Conservation (phyloP, 2,888 invertebrate species). For the Clunio marinus region DNA sequence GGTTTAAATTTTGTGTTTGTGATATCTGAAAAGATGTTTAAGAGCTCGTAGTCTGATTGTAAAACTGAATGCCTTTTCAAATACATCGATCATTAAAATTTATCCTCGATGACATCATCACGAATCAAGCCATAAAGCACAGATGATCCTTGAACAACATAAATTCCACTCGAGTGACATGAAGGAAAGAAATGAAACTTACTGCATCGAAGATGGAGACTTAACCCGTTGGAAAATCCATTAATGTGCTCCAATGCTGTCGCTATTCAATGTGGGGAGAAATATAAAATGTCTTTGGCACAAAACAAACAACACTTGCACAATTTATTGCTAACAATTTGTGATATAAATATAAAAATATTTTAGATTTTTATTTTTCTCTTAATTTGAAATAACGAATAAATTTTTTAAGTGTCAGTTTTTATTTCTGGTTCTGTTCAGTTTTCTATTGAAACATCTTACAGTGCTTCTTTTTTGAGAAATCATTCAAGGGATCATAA, state of each 20-base stretch:
- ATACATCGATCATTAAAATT: no score
- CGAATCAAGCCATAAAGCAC: neutral
- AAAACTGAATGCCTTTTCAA: no score
- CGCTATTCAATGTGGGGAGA: neutral
- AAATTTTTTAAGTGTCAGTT: slow-evolving; percentile 33
- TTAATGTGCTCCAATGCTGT: neutral
- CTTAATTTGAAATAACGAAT: slow-evolving; percentile 25
- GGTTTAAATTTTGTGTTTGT: no score
- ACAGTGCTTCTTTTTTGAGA: neutral
- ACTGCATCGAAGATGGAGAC: neutral
- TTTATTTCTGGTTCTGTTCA: slow-evolving; percentile 21
- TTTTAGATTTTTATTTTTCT: neutral
- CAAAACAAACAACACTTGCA: slow-evolving; percentile 12
- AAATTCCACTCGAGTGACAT: neutral
- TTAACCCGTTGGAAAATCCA: neutral
- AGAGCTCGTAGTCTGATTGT: no score
- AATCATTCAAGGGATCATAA: no score
- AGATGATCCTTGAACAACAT: neutral
- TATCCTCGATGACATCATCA: neutral
- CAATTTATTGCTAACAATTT: slow-evolving; percentile 33
- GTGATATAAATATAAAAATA: neutral
- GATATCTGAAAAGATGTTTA: no score
- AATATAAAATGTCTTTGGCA: slow-evolving; percentile 17
- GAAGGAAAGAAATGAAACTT: neutral
- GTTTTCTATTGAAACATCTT: neutral